Conservation (phyloP, 2,888 invertebrate genomes). For the Smittia sp. region DNA sequence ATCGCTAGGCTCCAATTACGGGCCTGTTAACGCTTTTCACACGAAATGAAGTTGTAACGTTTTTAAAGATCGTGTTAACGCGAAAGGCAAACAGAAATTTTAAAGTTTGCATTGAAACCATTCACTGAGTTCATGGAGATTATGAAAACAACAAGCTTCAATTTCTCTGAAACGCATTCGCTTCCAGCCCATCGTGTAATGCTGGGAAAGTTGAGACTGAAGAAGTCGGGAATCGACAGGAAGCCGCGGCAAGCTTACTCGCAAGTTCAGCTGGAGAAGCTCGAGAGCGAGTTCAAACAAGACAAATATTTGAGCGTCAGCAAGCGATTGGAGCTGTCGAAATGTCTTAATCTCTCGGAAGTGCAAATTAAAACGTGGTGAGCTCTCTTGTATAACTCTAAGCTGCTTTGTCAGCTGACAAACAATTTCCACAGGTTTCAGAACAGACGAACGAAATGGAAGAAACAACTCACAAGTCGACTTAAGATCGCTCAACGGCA, state of each 20-base stretch:
- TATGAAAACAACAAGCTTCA: background rate
- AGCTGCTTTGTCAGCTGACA: no score
- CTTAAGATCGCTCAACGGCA: conserved; percentile 86
- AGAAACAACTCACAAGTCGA: conserved; percentile 89
- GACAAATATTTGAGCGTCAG: conserved; percentile 96
- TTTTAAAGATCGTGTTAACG: background rate
- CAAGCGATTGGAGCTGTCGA: conserved; percentile 90
- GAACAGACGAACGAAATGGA: conserved; percentile 94
- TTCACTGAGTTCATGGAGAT: background rate
- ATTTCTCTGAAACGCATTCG: no score
- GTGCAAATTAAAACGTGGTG: conserved; percentile 96
- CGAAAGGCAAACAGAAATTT: background rate
- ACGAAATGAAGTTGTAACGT: background rate
- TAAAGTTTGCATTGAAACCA: background rate
- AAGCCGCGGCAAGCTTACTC: conserved; percentile 97
- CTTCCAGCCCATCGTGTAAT: conserved; percentile 15
- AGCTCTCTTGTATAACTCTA: background rate
- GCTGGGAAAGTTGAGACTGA: conserved; percentile 34
- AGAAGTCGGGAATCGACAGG: conserved; percentile 85
- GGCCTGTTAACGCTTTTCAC: background rate
- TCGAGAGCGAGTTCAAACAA: conserved; percentile 91
- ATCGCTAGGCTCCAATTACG: background rate
- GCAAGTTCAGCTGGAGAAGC: conserved; percentile 83
- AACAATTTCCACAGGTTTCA: conserved; percentile 61
- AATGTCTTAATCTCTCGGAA: conserved; percentile 82